A percentile compares a stretch with the other conserved stretches of the same genome.
These are phyloP conservation scores for Aepyceros melampus DNA, from an alignment of 2,113 vertebrate species.

Conservation along the genomic window DNA sequence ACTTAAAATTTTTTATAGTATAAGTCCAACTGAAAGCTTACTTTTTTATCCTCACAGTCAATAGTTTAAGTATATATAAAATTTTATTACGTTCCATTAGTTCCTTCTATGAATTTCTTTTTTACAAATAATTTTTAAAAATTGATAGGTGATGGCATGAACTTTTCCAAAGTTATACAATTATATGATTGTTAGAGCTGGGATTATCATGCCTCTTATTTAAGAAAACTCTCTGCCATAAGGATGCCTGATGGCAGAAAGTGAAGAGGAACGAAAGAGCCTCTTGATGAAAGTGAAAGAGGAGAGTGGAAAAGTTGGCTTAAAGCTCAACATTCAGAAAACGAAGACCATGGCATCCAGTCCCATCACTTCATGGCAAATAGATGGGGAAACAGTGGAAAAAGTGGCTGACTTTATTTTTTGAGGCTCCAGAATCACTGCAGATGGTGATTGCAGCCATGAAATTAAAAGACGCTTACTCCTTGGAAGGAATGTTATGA, in stretches of 20 bases:
- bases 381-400: not conserved
- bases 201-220: not conserved
- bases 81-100: not conserved
- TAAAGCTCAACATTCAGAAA: not conserved
- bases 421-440: not conserved
- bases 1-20: not conserved
- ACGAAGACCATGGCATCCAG: not conserved
- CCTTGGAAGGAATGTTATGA: not conserved
- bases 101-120: not conserved
- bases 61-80: not conserved
- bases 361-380: not conserved
- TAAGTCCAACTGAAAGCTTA: not conserved
- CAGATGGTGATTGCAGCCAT: not conserved
- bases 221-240: not conserved
- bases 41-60: not conserved
- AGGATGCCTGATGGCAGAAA: not conserved
- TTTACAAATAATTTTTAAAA: not conserved
- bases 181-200: not conserved
- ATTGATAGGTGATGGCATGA: not conserved
- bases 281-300: not conserved
- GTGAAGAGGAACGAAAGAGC: not conserved
- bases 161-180: not conserved
- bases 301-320: not conserved
- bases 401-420: not conserved
- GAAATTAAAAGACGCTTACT: not conserved